Base-by-base conservation (phyloP, 2,888 invertebrate species). In the Crioceris asparagi region DNA sequence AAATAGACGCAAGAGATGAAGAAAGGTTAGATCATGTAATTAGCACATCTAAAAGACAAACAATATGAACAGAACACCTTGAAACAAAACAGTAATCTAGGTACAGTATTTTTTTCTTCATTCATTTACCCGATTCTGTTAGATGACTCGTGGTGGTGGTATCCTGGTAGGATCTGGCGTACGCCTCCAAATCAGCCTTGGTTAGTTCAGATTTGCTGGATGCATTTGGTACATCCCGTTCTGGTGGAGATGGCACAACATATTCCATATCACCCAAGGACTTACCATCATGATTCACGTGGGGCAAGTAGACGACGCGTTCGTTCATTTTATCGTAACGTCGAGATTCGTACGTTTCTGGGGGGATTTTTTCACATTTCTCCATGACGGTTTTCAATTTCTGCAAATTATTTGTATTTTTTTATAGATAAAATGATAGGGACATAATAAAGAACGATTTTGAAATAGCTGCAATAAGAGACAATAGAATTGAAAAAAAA, bases 351-450 rank as follows among this genome's bases (percentile, higher is more conserved):
- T 69, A 74, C 29, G 69, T 65, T 51, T 74, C 73, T 3, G 68
- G 67, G 10, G 71, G 69, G 47, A 74, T 72, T 57, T 75, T 74
- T 60, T 79, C 76, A 59, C 74, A 74, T 51, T 74, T 68, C 64
- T 80, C 80, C 72, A 78, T 72, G 51, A 79, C 77, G 48, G 79
- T 77, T 61, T 78, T 78, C 51, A 79, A 62, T 67, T 79, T 72
- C 60, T 67, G 61, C 25, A 59, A n/a, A n/a, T n/a, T n/a, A n/a
- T n/a, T n/a, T n/a, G n/a, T n/a, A n/a, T n/a, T n/a, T n/a, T n/a
- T n/a, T n/a, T n/a, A n/a, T n/a, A n/a, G n/a, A n/a, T n/a, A n/a
- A n/a, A n/a, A n/a, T n/a, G n/a, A n/a, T n/a, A n/a, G n/a, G n/a
- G n/a, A n/a, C n/a, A n/a, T n/a, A n/a, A n/a, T n/a, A n/a, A n/a